Evolutionary conservation across 2,113 vertebrate species (phyloP).

Genomic region (Scopus umbretta): DNA sequence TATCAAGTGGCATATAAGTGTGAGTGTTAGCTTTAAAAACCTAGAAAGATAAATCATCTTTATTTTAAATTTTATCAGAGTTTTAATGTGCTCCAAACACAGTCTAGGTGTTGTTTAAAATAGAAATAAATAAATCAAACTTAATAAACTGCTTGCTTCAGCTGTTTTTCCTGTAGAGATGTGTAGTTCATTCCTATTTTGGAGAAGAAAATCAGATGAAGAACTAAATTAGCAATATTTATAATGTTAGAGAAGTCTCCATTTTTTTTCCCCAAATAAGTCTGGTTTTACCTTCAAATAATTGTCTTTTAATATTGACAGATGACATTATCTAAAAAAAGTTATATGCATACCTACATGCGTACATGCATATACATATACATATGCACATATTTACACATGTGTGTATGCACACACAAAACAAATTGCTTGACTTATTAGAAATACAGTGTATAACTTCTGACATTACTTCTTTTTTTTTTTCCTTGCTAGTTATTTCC

Average conservation of each 20-base stretch:
- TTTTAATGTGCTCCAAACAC: not conserved
- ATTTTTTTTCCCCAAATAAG: not conserved
- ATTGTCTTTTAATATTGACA: not conserved
- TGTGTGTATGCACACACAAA: not conserved
- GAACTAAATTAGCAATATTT: not conserved
- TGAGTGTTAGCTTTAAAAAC: not conserved
- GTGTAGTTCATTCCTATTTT: not conserved
- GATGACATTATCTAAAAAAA: not conserved
- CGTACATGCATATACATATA: too few relatives aligned
- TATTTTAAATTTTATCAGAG: not conserved
- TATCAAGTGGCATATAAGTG: not conserved
- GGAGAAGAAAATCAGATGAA: not conserved
- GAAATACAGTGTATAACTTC: not conserved
- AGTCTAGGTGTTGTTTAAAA: not conserved
- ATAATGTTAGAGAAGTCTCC: not conserved
- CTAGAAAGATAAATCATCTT: not conserved
- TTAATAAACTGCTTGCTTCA: not conserved
- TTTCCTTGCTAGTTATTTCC: not conserved
- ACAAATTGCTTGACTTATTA: not conserved
- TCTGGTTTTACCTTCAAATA: not conserved
- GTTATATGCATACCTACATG: not conserved
- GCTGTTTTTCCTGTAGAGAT: not conserved
- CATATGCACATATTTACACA: not conserved
- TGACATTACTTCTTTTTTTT: not conserved
- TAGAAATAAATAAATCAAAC: not conserved